Evolutionary conservation across 2,888 invertebrate species (phyloP).

Genomic region (Yponomeuta sedellus): DNA sequence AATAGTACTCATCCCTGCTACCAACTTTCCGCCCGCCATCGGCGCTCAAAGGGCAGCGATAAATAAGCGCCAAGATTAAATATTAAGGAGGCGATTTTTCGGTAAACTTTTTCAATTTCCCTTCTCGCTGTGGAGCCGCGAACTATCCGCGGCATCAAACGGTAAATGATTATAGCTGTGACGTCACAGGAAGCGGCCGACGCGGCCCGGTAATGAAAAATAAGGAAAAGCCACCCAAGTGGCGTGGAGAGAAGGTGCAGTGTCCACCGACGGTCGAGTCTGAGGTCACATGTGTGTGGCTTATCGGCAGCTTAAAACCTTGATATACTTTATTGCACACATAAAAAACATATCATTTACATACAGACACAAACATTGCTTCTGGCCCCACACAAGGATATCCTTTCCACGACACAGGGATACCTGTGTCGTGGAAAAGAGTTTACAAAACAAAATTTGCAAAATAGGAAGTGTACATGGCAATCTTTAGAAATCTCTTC

Average conservation of each 20-base stretch:
- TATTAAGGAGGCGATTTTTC: slow-evolving; percentile 3
- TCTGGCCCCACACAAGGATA: no score
- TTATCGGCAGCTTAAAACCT: background rate
- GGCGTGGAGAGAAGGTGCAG: slow-evolving; percentile 28
- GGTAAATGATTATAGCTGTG: slow-evolving; percentile 70
- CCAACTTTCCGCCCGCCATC: background rate
- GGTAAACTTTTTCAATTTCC: slow-evolving; percentile 65
- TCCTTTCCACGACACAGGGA: no score
- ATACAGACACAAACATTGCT: no score
- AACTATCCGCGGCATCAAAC: slow-evolving; percentile 50
- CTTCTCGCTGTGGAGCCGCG: slow-evolving; percentile 33
- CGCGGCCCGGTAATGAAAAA: slow-evolving; percentile 59
- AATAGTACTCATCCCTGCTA: background rate
- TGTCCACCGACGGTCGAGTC: background rate
- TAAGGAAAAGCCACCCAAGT: slow-evolving; percentile 28
- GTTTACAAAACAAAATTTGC: no score
- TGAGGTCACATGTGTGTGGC: background rate
- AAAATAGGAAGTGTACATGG: no score
- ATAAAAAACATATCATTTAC: no score
- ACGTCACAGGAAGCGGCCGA: slow-evolving; percentile 58
- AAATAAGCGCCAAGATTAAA: background rate
- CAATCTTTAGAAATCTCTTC: no score
- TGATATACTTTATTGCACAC: no score
- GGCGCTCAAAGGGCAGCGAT: background rate
- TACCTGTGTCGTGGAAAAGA: no score